Percentiles rank a stretch among this genome's conserved stretches.
phyloP scores from a whole-genome alignment of 2,797 vertebrate genomes.

The Sebastes diaconus region DNA sequence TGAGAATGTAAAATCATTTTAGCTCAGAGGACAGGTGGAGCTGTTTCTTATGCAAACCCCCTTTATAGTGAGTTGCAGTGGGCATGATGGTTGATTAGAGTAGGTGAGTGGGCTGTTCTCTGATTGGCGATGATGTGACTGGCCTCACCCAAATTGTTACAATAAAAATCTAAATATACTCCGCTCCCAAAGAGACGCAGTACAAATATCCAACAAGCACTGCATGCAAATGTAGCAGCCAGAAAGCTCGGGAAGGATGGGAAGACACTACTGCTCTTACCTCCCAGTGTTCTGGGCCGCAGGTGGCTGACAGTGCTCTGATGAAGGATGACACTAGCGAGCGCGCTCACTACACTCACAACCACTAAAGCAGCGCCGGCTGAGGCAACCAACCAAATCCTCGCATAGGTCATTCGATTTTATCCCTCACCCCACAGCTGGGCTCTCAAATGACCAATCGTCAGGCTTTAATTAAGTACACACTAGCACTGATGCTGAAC shows the following conservation, averaged over 20 bases:
- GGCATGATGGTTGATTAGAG: conserved; percentile 17
- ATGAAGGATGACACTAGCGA: conserved; percentile 62
- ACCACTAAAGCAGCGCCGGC: conserved; percentile 26
- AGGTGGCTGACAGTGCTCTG: conserved; percentile 62
- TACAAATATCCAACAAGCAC: conserved; percentile 10
- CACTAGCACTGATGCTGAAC: conserved; percentile 1
- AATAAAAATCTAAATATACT: conserved; percentile 15
- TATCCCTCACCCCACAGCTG: conserved; percentile 30
- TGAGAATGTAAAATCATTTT: conserved; percentile 46
- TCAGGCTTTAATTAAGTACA: conserved; percentile 25
- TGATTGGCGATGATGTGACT: background rate
- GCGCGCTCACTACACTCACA: conserved; percentile 38
- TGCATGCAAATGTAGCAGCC: conserved; percentile 24
- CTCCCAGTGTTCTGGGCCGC: conserved; percentile 45
- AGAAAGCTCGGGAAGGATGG: conserved; percentile 6
- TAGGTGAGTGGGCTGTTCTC: background rate
- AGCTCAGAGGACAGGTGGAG: conserved; percentile 35
- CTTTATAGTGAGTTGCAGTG: background rate
- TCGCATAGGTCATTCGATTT: conserved; percentile 37
- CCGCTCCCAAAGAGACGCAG: background rate
- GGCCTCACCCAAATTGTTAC: background rate
- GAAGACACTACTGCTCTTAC: conserved; percentile 25
- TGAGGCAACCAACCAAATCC: conserved; percentile 35
- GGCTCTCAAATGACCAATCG: conserved; percentile 35
- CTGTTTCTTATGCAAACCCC: conserved; percentile 5